Evolutionary conservation across 2,888 invertebrate genomes (phyloP), one percentile per base, ranked within the genome.

Genomic region (Exocentrus adspersus): DNA sequence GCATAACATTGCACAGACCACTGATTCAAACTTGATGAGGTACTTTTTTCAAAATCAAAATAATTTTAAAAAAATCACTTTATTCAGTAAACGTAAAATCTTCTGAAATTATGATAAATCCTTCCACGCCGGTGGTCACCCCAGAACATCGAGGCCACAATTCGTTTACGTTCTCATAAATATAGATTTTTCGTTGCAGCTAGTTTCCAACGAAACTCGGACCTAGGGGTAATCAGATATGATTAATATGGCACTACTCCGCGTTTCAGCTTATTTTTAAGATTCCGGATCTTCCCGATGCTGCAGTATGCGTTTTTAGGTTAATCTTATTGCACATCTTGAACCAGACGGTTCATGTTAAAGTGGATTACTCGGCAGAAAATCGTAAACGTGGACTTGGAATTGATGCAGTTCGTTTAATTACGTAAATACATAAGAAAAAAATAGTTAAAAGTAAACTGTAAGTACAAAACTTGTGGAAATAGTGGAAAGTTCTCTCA

Each of bases 71-170:
- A 37, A 37, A 37, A 37, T n/a, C 2, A 37, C 37, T n/a, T 37
- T 14, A 14, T n/a, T n/a, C 37, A 3, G 10, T 28, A 24, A 48
- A 16, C 48, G 48, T 16, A 9, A 46, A 46, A 20, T 12, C 21
- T 16, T 37, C 28, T 37, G 17, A 37, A 54, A 62, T 62, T 21
- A 63, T 63, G 63, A 66, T 57, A 54, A 56, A 64, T 63, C 51
- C 57, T 3, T 58, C 66, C 48, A 60, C 63, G 63, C 60, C 41
- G 66, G 66, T 67, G 66, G 66, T 63, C 66, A 60, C 57, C 53
- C 43, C 32, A 17, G 45, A 66, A 48, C 45, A 63, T 12, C 19
- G 21, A n/a, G 41, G n/a, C 52, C 37, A 67, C 60, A 61, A 66
- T 60, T 62, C 62, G 53, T 63, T 60, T 48, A 52, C 56, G 46